Evolutionary conservation across 1,140 invertebrate species (phyloP).

Genomic region (Lepidostoma basale): DNA sequence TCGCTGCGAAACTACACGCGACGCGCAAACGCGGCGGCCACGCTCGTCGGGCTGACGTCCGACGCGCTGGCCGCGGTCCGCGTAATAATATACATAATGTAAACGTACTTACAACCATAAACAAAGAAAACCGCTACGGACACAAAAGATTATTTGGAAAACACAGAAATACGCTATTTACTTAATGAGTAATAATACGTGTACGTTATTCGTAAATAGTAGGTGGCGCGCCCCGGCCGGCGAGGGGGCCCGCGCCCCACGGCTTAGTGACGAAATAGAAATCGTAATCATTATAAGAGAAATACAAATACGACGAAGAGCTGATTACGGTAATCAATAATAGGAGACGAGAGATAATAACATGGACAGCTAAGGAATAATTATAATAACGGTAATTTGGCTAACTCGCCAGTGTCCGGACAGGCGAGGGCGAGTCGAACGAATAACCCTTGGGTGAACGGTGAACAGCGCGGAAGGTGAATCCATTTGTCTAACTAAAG

Average conservation of each 20-base stretch:
- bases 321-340: slow-evolving; percentile 45
- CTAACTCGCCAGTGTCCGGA: slow-evolving; percentile 44
- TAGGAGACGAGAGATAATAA: slow-evolving; percentile 46
- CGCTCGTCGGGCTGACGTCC: background rate
- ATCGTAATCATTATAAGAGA: slow-evolving; percentile 41
- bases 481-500: slow-evolving; percentile 37
- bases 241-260: slow-evolving; percentile 8
- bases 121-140: slow-evolving; percentile 20
- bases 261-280: slow-evolving; percentile 42
- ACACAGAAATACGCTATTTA: slow-evolving; percentile 26
- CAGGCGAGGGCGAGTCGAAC: slow-evolving; percentile 37
- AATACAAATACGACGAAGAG: slow-evolving; percentile 46
- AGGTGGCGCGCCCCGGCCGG: background rate
- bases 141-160: slow-evolving; percentile 29
- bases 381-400: slow-evolving; percentile 45
- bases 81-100: background rate
- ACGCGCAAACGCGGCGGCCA: slow-evolving; percentile 14
- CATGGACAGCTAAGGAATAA: slow-evolving; percentile 47
- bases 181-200: slow-evolving; percentile 16
- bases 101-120: slow-evolving; percentile 20
- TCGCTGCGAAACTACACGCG: slow-evolving; percentile 39
- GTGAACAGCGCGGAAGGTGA: slow-evolving; percentile 27
- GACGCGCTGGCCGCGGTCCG: background rate
- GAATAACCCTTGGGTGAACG: slow-evolving; percentile 37
- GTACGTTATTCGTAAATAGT: slow-evolving; percentile 1